Base-by-base conservation (phyloP, 2,888 invertebrate genomes). In the Meiosimyza platycephala region DNA sequence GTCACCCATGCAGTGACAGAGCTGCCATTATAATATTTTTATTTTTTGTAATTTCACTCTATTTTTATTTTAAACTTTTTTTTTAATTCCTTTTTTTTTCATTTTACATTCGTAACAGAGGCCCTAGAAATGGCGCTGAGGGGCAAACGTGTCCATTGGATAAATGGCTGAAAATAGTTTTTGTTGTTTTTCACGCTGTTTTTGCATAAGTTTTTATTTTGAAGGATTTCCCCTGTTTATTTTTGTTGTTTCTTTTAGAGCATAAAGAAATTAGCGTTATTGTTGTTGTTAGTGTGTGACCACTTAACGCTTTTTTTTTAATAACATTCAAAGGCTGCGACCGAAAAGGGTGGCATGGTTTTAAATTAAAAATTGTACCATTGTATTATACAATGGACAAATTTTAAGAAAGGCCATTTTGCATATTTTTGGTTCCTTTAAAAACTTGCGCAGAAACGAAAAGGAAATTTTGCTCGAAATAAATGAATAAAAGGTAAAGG, bases 151-250 rank as follows among this genome's bases (percentile, higher is more conserved):
- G 47, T 22, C 18, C 22, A 62, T 51, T 51, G 60, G 60, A 40
- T 62, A 69, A 69, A 69, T 69, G 69, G 69, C 69, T 69, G 69
- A 28, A 60, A 69, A 52, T 69, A 6, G 68, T 66, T 54, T 54
- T 54, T 54, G 51, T 59, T n/a, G 69, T 55, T 60, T 69, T 69
- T 69, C 59, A 68, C 50, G 57, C 67, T 57, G 50, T 48, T 68
- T 68, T 22, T 11, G n/a, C 16, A 16, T n/a, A 9, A 18, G 6
- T 55, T 55, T 16, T 55, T 55, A 4, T 55, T 16, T 55, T 55
- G 18, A n/a, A 55, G n/a, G 6, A 59, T 67, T 57, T 54, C 18
- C n/a, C 18, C 55, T 16, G 16, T 40, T 47, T 47, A n/a, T 69
- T 55, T 28, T 55, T 67, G 40, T 15, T 69, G 60, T 22, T 59